phyloP scores from a whole-genome alignment of 1,140 invertebrate genomes.

The Cotesia vestalis region DNA sequence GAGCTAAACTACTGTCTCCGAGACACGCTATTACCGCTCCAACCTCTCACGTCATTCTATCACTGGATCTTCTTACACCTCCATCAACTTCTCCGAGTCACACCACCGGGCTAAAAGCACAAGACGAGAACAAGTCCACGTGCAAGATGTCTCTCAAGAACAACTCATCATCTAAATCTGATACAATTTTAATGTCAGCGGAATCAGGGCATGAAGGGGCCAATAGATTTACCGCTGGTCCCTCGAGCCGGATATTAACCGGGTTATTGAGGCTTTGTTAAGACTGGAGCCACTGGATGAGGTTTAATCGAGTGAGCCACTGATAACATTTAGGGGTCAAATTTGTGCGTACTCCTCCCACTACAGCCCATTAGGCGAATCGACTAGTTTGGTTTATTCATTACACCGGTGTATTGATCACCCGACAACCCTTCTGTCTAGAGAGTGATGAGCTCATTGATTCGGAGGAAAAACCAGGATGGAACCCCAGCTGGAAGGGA shows the following conservation, averaged over 20 bases:
- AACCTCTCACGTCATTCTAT: slow-evolving; percentile 26
- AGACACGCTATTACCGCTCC: slow-evolving; percentile 23
- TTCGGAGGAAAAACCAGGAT: neutral
- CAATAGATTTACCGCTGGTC: slow-evolving; percentile 39
- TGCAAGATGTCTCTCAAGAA: too few species aligned
- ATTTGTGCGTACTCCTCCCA: slow-evolving; percentile 20
- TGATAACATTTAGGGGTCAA: slow-evolving; percentile 46
- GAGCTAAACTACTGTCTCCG: slow-evolving; percentile 22
- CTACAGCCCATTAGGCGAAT: neutral
- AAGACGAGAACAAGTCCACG: too few species aligned
- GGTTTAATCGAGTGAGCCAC: slow-evolving; percentile 47
- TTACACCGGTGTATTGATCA: neutral
- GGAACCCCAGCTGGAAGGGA: too few species aligned
- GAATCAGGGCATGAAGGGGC: neutral
- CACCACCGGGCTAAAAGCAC: neutral
- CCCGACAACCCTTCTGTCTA: too few species aligned
- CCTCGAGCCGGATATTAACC: slow-evolving; percentile 35
- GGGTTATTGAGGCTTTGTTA: slow-evolving; percentile 41
- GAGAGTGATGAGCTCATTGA: neutral
- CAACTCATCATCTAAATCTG: too few species aligned
- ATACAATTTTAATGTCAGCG: too few species aligned
- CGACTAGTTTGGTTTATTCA: neutral
- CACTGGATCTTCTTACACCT: neutral
- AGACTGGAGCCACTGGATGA: slow-evolving; percentile 36
- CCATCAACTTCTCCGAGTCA: neutral